A percentile compares a stretch with the other conserved stretches of the same genome.
Evolutionary conservation across 1,140 invertebrate genomes (phyloP).

Genomic region (Drosophila ercepeae): DNA sequence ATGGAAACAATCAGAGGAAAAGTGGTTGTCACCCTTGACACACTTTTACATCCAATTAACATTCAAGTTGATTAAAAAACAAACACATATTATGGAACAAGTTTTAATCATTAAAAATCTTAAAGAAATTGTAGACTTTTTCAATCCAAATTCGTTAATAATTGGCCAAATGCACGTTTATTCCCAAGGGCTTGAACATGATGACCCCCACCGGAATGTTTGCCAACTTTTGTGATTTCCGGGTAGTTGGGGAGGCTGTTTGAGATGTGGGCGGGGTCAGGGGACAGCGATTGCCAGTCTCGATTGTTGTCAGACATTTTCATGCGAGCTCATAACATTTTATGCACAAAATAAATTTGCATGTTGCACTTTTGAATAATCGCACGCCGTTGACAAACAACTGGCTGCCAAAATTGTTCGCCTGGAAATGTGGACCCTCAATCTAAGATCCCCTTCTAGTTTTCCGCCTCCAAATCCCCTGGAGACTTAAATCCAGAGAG

Average conservation of each 20-base stretch:
- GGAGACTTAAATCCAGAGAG: conserved; percentile 9
- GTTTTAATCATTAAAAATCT: too few relatives aligned
- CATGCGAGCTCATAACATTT: conserved; percentile 80
- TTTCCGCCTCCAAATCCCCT: neutral
- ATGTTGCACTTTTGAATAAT: conserved; percentile 83
- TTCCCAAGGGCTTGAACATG: neutral
- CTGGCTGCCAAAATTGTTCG: conserved; percentile 70
- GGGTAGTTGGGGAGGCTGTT: neutral
- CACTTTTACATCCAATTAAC: conserved; percentile 8
- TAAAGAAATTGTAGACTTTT: too few relatives aligned
- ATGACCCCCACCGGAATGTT: conserved; percentile 11
- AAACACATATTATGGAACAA: too few relatives aligned
- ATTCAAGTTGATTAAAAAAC: conserved; percentile 1
- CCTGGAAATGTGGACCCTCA: conserved; percentile 44
- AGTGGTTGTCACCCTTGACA: conserved; percentile 1
- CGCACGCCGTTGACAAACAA: conserved; percentile 75
- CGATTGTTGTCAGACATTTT: conserved; percentile 81
- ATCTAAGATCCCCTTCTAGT: conserved; percentile 8
- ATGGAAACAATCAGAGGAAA: conserved; percentile 10
- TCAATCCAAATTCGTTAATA: neutral
- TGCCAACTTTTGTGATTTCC: conserved; percentile 34
- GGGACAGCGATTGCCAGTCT: conserved; percentile 34
- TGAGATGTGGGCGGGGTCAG: neutral
- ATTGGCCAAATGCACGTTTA: neutral
- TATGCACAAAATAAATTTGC: conserved; percentile 80